Percentiles rank a stretch among this genome's conserved stretches.
phyloP scores from a whole-genome alignment of 1,140 invertebrate genomes.

The Homarus americanus region DNA sequence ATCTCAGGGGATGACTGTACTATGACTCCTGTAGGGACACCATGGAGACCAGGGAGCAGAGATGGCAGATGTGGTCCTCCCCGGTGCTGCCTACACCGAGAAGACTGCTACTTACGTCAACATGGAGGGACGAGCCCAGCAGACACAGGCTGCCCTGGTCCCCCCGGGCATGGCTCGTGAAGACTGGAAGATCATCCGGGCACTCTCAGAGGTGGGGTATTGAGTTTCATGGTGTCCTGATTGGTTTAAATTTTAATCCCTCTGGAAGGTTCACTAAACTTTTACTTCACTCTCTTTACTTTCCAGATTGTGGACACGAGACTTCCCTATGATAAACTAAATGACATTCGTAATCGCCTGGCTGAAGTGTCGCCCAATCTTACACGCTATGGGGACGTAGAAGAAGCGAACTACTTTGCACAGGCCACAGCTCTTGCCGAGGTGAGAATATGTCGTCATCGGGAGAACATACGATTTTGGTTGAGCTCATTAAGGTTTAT shows the following conservation, averaged over 20 bases:
- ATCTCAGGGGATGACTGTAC: no score
- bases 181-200: constrained; percentile 99
- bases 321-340: constrained; percentile 93
- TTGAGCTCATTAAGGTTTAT: no score
- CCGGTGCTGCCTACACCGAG: constrained; percentile 99
- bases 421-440: constrained; percentile 85
- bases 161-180: constrained; percentile 95
- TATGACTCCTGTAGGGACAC: constrained; percentile 84
- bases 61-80: constrained; percentile 95
- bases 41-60: constrained; percentile 96
- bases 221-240: no score
- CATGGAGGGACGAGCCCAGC: constrained; percentile 97
- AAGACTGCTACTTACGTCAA: constrained; percentile 98
- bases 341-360: constrained; percentile 90
- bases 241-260: no score
- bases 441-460: no score
- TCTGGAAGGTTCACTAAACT: no score
- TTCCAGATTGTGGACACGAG: constrained; percentile 87
- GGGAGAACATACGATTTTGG: no score
- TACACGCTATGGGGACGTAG: constrained; percentile 88
- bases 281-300: neutral
- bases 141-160: constrained; percentile 92
- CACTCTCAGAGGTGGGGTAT: constrained; percentile 91
- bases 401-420: constrained; percentile 90
- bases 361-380: constrained; percentile 93